Evolutionary conservation across 2,797 vertebrate genomes (phyloP).

Genomic region (Channallabes apus): DNA sequence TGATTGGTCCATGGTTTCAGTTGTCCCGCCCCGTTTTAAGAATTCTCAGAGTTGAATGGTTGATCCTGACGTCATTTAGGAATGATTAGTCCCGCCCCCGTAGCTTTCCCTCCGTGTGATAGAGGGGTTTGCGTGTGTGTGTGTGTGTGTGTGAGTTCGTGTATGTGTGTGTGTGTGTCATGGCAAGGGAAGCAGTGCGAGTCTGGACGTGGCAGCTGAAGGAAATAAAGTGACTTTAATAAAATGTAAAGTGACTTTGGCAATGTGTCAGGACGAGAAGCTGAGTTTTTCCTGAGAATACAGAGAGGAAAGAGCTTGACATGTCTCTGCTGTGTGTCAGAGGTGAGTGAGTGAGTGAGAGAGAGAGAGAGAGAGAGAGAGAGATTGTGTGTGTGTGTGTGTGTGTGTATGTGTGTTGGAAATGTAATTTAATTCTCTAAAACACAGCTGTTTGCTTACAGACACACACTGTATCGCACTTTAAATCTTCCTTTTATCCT

Average conservation of each 20-base stretch:
- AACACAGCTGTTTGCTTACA: neutral
- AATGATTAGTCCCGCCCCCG: conserved; percentile 51
- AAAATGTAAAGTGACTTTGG: conserved; percentile 31
- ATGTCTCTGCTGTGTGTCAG: conserved; percentile 81
- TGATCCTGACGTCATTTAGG: conserved; percentile 57
- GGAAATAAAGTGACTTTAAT: conserved; percentile 11
- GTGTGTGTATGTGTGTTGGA: conserved; percentile 7
- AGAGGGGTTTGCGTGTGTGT: neutral
- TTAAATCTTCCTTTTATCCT: neutral
- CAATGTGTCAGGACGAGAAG: conserved; percentile 56
- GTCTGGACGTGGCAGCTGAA: conserved; percentile 53
- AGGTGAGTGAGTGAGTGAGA: conserved; percentile 65
- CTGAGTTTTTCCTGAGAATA: conserved; percentile 53
- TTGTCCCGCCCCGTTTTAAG: conserved; percentile 46
- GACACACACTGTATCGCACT: neutral
- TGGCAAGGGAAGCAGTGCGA: conserved; percentile 57
- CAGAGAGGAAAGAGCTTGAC: conserved; percentile 61
- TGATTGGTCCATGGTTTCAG: conserved; percentile 55
- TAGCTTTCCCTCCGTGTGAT: neutral
- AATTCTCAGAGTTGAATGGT: conserved; percentile 52
- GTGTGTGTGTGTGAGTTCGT: neutral
- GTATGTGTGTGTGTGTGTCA: conserved; percentile 36
- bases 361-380: no score
- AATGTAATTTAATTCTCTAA: neutral
- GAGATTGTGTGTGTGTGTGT: no score